These are phyloP conservation scores for Caenorhabditis zanzibari DNA, from an alignment of 2,888 invertebrate genomes.

Conservation along the genomic window DNA sequence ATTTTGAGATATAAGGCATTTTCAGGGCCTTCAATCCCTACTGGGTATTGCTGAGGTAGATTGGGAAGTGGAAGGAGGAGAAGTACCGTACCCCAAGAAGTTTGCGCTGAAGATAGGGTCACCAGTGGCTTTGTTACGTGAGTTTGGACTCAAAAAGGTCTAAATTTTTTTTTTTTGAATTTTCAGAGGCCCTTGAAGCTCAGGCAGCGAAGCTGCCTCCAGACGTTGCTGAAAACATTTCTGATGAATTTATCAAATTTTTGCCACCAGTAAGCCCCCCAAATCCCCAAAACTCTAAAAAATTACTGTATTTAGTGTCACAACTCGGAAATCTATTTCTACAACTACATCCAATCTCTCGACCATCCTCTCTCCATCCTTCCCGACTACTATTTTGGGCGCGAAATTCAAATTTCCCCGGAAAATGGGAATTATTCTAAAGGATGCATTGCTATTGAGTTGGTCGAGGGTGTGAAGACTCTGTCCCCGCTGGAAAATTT, in stretches of 20 bases:
- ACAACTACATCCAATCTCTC: conserved; percentile 34
- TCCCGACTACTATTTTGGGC: conserved; percentile 55
- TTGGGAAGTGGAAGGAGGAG: conserved; percentile 12
- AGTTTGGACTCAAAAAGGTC: conserved; percentile 30
- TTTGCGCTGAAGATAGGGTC: conserved; percentile 66
- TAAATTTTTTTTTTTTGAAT: too few relatives aligned
- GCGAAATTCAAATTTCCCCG: conserved; percentile 13
- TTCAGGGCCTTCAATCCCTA: conserved; percentile 67
- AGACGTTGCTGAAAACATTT: conserved; percentile 26
- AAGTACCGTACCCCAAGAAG: conserved; percentile 29
- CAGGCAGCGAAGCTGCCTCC: conserved; percentile 54
- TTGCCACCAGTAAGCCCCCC: conserved; percentile 37
- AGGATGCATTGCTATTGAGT: conserved; percentile 68
- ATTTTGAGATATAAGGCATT: not conserved
- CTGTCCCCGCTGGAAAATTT: conserved; percentile 58
- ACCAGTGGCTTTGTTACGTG: conserved; percentile 56
- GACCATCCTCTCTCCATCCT: conserved; percentile 5
- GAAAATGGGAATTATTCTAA: conserved; percentile 54
- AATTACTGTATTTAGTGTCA: conserved; percentile 49
- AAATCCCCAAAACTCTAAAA: not conserved
- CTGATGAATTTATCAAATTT: conserved; percentile 52
- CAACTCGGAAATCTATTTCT: conserved; percentile 67
- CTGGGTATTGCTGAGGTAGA: conserved; percentile 56
- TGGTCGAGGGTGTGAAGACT: conserved; percentile 49
- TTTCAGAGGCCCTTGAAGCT: conserved; percentile 52